Evolutionary conservation across 2,113 vertebrate species (phyloP), one percentile per base, ranked within the genome.

Genomic region (Podarcis cretensis): DNA sequence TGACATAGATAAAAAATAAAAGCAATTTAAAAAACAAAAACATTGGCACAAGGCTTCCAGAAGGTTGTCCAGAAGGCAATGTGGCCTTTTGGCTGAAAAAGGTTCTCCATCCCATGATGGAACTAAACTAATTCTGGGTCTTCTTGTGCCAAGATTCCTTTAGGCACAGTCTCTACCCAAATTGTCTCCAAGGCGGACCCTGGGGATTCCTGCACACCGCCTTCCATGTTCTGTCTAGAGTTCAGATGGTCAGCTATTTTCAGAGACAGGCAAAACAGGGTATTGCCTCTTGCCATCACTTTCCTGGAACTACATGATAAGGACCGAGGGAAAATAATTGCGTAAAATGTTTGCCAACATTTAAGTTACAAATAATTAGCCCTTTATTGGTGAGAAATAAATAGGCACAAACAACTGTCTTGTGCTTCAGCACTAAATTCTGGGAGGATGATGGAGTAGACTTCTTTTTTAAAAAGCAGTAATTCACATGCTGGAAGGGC

Each of bases 401-500:
- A 90, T 91, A 59, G 79, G 89, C 59, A 1, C 25, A 14, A 80
- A 81, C 20, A 93, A 91, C 16, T 3, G 25, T 21, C 12, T 87
- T 10, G 0, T 77, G 66, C 87, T 85, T 93, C 68, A 40, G 87
- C 48, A 89, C 86, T 79, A 35, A 5, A 75, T 57, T 90, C 78
- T 91, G 86, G 77, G 0, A 0, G 83, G 89, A 1, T 71, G 85
- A 87, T 2, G 81, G 92, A 88, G 86, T 66, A 86, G n/a, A 20
- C 2, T 54, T 18, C 75, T 92, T 80, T 80, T 90, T 91, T 95
- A 91, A 90, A 90, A 93, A 68, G 82, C 27, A 83, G 77, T 89
- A 90, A 91, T 95, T 92, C 1, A 32, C 92, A 91, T 6, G 37
- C 74, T 87, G 86, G 81, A 85, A 93, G 25, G 63, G 37, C 23